Base-by-base conservation (phyloP, 2,888 invertebrate genomes). In the Branchipolynoe longqiensis region DNA sequence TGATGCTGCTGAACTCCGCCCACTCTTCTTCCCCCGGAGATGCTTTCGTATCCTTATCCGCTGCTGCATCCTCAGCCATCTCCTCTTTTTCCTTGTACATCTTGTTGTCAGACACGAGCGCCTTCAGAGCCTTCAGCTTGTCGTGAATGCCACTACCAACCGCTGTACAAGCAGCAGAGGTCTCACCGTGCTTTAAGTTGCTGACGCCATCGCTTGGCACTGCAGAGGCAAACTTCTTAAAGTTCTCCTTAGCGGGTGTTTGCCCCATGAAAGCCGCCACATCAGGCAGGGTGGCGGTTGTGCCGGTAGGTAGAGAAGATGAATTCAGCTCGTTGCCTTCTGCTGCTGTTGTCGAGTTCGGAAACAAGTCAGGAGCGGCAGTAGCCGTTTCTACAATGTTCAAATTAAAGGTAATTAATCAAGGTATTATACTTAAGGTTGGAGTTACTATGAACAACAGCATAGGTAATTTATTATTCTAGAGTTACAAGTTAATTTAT, bases 171-270 rank as follows among this genome's bases (percentile, higher is more conserved):
- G 62, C 62, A 25, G 28, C 28, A 31, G 28, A 18, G 25, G 58
- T 18, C 8, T 12, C 48, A 48, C 48, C 48, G n/a, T 25, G 6
- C 3, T 12, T 31, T 1, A 31, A n/a, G 62, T 31, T 62, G 6
- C 36, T n/a, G 8, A 36, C 69, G 14, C 85, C 86, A 2, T 83
- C 84, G 25, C 12, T 48, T 8, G 78, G 14, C 18, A 48, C n/a
- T n/a, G 86, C 86, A 0, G 69, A 40, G 73, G 18, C 25, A 74
- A 87, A 87, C 33, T 87, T 83, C 2, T 73, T 73, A 78, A 87
- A 85, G 69, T 85, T 31, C 31, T 78, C 48, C 69, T 69, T 12
- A 25, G 25, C 1, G 31, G 78, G 48, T n/a, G n/a, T n/a, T 36
- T 83, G 64, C 12, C 83, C 48, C 41, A 78, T 78, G 78, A 78